Percentiles rank a stretch among this genome's conserved stretches.
These are phyloP conservation scores for Andrena trimmerana DNA, from an alignment of 2,888 invertebrate species.

Conservation along the genomic window DNA sequence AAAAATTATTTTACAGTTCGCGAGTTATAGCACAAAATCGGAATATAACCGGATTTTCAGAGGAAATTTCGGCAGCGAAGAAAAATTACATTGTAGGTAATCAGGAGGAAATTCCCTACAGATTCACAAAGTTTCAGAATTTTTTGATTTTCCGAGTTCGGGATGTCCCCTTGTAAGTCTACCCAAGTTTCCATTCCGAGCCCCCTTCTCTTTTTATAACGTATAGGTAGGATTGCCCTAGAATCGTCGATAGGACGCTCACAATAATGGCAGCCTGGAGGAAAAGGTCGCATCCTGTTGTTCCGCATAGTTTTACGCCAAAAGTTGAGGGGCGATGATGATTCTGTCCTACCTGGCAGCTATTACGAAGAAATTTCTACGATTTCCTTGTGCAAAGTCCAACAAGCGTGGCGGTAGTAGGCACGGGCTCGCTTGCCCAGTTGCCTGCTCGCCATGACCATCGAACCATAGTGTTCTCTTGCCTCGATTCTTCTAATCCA, in stretches of 20 bases:
- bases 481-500: slow-evolving; percentile 51
- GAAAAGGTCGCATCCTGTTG: slow-evolving; percentile 27
- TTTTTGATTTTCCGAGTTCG: too few species aligned
- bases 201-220: too few species aligned
- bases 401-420: slow-evolving; percentile 55
- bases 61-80: too few species aligned
- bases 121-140: too few species aligned
- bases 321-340: slow-evolving; percentile 57
- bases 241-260: neutral
- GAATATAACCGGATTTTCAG: too few species aligned
- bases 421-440: slow-evolving; percentile 65
- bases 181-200: too few species aligned
- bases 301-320: slow-evolving; percentile 33
- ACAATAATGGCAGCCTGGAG: neutral
- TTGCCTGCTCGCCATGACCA: slow-evolving; percentile 69
- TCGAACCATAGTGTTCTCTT: slow-evolving; percentile 62
- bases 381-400: slow-evolving; percentile 64
- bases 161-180: too few species aligned
- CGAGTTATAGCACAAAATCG: too few species aligned
- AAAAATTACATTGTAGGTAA: too few species aligned
- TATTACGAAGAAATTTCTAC: slow-evolving; percentile 66
- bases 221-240: too few species aligned
- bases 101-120: too few species aligned
- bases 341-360: slow-evolving; percentile 63
- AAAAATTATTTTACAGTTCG: too few species aligned